Base-by-base conservation (phyloP, 2,888 invertebrate species). In the Plebejus anna region DNA sequence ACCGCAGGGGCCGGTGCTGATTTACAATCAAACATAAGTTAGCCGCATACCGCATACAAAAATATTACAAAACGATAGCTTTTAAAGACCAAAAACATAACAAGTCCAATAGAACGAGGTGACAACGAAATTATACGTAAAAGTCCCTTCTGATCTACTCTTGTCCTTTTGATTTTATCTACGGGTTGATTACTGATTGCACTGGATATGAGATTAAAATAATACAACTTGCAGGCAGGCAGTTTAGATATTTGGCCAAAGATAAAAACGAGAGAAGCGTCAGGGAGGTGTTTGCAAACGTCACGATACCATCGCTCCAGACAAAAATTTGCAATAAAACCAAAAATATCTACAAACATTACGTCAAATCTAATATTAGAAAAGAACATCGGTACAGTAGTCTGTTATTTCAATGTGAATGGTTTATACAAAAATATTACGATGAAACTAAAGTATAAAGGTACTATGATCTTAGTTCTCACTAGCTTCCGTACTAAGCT, bases 1-100 rank as follows among this genome's bases (percentile, higher is more conserved):
- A 86, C 86, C 32, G 47, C n/a, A 28, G 51, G 28, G 38, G 61
- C 22, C 66, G n/a, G 32, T 28, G 61, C 32, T 32, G 66, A 38
- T 75, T 75, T 66, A 22, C 51, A 47, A 36, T 28, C 66, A 28
- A 66, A 75, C 66, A 55, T 76, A 57, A 36, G 32, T 66, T 76
- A 66, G 22, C 75, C 70, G 79, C 72, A 76, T 75, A 75, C 51
- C 51, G 51, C 51, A 51, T 55, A 16, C 55, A 73, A 70, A 61
- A 70, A 71, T 80, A 78, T 76, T 55, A 55, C 16, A 55, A 55
- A 51, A 55, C 55, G 1, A 55, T 55, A 55, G 55, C 55, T 55
- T 16, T 55, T 55, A 13, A 55, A 55, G 16, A 13, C 13, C 13
- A 16, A 13, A 55, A 55, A 16, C 13, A 55, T 11, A 16, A 16